Base-by-base conservation (phyloP, 1,140 invertebrate genomes). In the Lepeophtheirus salmonis region DNA sequence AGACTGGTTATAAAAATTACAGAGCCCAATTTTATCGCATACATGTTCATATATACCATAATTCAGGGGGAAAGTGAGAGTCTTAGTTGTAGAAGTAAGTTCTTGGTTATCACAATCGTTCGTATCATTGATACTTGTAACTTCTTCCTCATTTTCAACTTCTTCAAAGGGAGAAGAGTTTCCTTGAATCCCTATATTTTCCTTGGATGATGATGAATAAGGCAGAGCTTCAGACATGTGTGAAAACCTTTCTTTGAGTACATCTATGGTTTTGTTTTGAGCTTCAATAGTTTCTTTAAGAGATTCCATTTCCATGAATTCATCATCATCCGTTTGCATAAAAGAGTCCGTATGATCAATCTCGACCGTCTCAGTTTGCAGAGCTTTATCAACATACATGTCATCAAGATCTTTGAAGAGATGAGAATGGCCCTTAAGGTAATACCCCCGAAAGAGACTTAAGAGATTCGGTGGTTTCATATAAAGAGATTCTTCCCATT, bases 401-500 rank as follows among this genome's bases (percentile, higher is more conserved):
- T n/a, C n/a, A n/a, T n/a, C n/a, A n/a, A n/a, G n/a, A n/a, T n/a
- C n/a, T n/a, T n/a, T n/a, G n/a, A 41, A n/a, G 30, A 41, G 30
- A 10, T n/a, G 6, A 6, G 30, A 41, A n/a, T 6, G 30, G 59
- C 68, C 73, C 24, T 72, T 70, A 62, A 71, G 74, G 63, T 75
- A 70, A 64, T 77, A 81, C 63, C 85, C 83, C 64, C 84, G 75
- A 68, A 87, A 89, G 24, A 90, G 72, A 26, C 80, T 79, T 22
- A 86, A 69, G 10, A 91, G 70, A 67, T 82, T 80, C 10, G 83
- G 78, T 20, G 86, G 87, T 66, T 85, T 81, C 69, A 90, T 89
- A 14, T 90, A 72, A 1, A 87, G 86, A n/a, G 85, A 82, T 74
- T 89, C 85, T 73, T 89, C 85, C 88, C 88, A 91, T 67, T 89